Base-by-base conservation (phyloP, 1,140 invertebrate species). In the Drosophila auraria region DNA sequence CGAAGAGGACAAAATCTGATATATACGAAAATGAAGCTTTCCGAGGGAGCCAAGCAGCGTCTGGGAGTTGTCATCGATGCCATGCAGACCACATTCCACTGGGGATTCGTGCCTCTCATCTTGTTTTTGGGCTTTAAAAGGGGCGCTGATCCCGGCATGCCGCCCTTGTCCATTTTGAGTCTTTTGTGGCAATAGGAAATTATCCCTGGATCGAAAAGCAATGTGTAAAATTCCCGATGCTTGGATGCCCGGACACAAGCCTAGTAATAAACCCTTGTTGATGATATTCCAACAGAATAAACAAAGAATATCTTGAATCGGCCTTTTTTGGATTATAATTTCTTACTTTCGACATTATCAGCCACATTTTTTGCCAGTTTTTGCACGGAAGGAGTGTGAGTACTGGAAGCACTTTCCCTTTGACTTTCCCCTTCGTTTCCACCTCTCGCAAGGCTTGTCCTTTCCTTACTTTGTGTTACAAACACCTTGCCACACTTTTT, bases 401-500 rank as follows among this genome's bases (percentile, higher is more conserved):
- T 50, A 45, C 44, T 42, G n/a, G 51, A 4, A 38, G 53, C 53
- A 74, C 68, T 50, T 63, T 45, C 33, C 23, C 20, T 40, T n/a
- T 30, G n/a, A 54, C 8, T 36, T 53, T 45, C n/a, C 17, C 49
- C 49, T 42, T 27, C 56, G 20, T 60, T 49, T 33, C 14, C 42
- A 62, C 25, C 40, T 36, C 14, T 38, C 8, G 15, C 51, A 44
- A 30, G 50, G 33, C 51, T 20, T 42, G 40, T 51, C 47, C 45
- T 63, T 77, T 77, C 44, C 56, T 69, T 71, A 58, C 65, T 84
- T 80, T 73, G 60, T 77, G 49, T 84, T 84, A 62, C 76, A 70
- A 83, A 89, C 84, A 87, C 83, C 80, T 87, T 87, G 77, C 61
- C 83, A 58, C 71, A 74, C 23, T 68, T 68, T 33, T 64, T 20